Base-by-base conservation (phyloP, 35 echinoderm and acorn worm genomes). In the Apostichopus californicus region DNA sequence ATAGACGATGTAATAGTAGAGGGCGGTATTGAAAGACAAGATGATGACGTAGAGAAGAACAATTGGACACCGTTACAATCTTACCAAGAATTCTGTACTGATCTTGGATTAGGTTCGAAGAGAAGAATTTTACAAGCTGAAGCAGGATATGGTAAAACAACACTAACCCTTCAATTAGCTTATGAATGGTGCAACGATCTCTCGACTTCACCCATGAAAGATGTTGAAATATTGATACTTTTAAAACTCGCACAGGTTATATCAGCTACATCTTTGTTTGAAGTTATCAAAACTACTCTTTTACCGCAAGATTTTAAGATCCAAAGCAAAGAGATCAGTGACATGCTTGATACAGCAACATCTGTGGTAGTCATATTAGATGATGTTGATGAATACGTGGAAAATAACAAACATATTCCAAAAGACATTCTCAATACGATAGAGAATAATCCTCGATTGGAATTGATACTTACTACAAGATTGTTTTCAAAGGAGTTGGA, bases 101-200 rank as follows among this genome's bases (percentile, higher is more conserved):
- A 80, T 80, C 78, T 10, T 10, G 20, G 20, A 26, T 23, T 80
- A 14, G 20, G 20, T 14, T 4, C 78, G 20, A 80, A 53, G 21
- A 22, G 26, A 81, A 55, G 79, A 52, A 81, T 81, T 6, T 14
- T 81, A 12, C 20, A 81, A 81, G 79, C 8, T 12, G 79, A 81
- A 22, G 28, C 79, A 52, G 79, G 79, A 14, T 81, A 81, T 22
- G 79, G 79, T 81, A 81, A 81, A 56, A 26, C 79, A 5, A 81
- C 79, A 6, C 79, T 81, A 20, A 81, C 79, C 17, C 79, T 81
- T 17, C 79, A 81, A 26, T 17, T 81, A 54, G 79, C 79, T 9
- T 81, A 81, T 56, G 79, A 81, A 14, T 81, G 79, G 79, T 82
- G 79, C 46, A 53, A 82, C 12, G 6, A 57, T 8, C 7, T 34